A percentile compares a stretch with the other conserved stretches of the same genome.
Conservation (phyloP, 2,113 vertebrate genomes). For the Elephantulus edwardii region DNA sequence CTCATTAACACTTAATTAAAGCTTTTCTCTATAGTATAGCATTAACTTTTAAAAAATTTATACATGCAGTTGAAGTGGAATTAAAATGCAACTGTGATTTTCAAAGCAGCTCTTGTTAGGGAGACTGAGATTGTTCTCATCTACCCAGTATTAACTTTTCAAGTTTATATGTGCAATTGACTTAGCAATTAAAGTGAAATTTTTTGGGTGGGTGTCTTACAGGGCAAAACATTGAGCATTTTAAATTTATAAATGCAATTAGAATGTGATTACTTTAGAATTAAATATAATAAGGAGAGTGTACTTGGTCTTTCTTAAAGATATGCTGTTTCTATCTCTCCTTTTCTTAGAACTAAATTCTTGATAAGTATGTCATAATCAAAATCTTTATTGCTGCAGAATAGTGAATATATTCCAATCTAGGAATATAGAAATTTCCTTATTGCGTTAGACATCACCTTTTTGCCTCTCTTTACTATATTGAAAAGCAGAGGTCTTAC, state of each 20-base stretch:
- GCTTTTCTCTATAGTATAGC: slow-evolving; percentile 75
- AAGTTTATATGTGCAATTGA: slow-evolving; percentile 61
- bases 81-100: slow-evolving; percentile 76
- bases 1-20: slow-evolving; percentile 88
- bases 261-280: slow-evolving; percentile 74
- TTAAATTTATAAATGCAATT: slow-evolving; percentile 85
- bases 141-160: slow-evolving; percentile 42
- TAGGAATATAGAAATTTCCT: not conserved
- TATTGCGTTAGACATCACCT: too few relatives aligned
- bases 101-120: slow-evolving; percentile 65
- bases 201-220: slow-evolving; percentile 78
- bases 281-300: slow-evolving; percentile 51
- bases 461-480: not conserved
- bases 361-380: not conserved
- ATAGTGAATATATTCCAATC: not conserved
- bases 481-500: not conserved
- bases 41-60: slow-evolving; percentile 82
- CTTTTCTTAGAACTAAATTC: slow-evolving; percentile 32
- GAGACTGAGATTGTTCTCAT: slow-evolving; percentile 72
- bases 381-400: not conserved
- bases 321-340: not conserved
- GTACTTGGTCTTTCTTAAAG: slow-evolving; percentile 29
- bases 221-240: slow-evolving; percentile 73
- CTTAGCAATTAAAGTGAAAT: slow-evolving; percentile 78
- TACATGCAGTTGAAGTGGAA: slow-evolving; percentile 71